Evolutionary conservation across 2,797 vertebrate species (phyloP).

Genomic region (Poecilia wingei): DNA sequence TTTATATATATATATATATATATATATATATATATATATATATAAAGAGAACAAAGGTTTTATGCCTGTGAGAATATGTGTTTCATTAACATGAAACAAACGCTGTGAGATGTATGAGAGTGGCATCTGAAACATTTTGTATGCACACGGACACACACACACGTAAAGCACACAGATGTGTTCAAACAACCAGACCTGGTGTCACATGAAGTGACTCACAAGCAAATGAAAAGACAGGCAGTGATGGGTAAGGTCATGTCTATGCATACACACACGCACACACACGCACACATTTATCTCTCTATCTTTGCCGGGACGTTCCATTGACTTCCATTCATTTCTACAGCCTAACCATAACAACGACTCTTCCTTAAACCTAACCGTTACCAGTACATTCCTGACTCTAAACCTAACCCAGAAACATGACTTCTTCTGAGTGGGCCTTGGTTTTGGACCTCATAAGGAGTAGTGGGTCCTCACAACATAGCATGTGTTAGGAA

Average conservation of each 20-base stretch:
- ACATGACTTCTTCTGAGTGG: too few relatives aligned
- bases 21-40: background rate
- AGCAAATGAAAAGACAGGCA: constrained; percentile 67
- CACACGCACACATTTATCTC: too few relatives aligned
- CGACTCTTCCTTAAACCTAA: constrained; percentile 4
- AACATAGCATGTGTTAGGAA: too few relatives aligned
- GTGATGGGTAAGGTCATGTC: constrained; percentile 65
- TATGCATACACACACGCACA: constrained; percentile 12
- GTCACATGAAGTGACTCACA: constrained; percentile 63
- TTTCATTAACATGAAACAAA: constrained; percentile 24
- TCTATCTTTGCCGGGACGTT: too few relatives aligned
- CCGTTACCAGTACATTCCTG: too few relatives aligned
- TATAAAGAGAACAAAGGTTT: background rate
- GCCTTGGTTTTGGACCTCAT: too few relatives aligned
- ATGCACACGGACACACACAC: constrained; percentile 16
- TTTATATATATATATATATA: background rate
- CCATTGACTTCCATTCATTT: too few relatives aligned
- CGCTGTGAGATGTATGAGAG: constrained; percentile 18
- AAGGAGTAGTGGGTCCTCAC: too few relatives aligned
- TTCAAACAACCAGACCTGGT: constrained; percentile 39
- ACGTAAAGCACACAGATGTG: constrained; percentile 34
- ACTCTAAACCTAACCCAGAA: too few relatives aligned
- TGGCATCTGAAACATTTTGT: constrained; percentile 58
- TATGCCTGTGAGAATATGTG: constrained; percentile 9
- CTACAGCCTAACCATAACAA: too few relatives aligned